Conservation (phyloP, 1,140 invertebrate species). For the Laupala kohalensis region DNA sequence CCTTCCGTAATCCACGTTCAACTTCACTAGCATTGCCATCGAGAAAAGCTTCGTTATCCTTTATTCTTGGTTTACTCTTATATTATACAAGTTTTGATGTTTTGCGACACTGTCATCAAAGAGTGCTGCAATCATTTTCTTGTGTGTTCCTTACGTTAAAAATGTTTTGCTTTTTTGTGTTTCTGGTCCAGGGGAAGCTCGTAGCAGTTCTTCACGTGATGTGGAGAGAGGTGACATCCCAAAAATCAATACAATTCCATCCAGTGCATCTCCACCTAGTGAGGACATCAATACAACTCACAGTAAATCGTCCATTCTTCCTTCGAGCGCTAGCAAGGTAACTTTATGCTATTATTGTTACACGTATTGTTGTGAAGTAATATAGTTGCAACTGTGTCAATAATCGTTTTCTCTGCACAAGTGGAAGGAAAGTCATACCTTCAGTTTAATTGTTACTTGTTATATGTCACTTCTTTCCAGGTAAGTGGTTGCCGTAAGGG, state of each 20-base stretch:
- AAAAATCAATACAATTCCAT: not conserved
- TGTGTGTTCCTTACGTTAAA: not conserved
- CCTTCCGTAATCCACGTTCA: too few relatives aligned
- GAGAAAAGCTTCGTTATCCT: too few relatives aligned
- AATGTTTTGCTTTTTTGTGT: not conserved
- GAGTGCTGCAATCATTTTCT: too few relatives aligned
- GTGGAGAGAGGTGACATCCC: constrained; percentile 8
- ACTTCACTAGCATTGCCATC: too few relatives aligned
- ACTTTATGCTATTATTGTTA: not conserved
- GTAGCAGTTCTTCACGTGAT: constrained; percentile 8
- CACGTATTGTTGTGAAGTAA: not conserved
- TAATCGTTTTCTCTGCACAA: not conserved
- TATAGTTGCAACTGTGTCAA: not conserved
- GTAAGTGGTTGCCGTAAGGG: not conserved
- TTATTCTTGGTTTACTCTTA: too few relatives aligned
- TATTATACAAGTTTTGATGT: too few relatives aligned
- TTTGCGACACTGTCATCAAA: too few relatives aligned
- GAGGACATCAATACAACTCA: constrained; percentile 26
- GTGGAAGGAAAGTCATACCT: not conserved
- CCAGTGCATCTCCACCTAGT: not conserved
- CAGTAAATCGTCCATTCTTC: constrained; percentile 31
- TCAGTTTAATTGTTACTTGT: not conserved
- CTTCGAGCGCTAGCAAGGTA: constrained; percentile 31
- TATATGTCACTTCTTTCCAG: not conserved
- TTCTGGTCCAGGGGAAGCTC: constrained; percentile 2